phyloP scores from a whole-genome alignment of 1,140 invertebrate genomes.

The Drosophila sp. region DNA sequence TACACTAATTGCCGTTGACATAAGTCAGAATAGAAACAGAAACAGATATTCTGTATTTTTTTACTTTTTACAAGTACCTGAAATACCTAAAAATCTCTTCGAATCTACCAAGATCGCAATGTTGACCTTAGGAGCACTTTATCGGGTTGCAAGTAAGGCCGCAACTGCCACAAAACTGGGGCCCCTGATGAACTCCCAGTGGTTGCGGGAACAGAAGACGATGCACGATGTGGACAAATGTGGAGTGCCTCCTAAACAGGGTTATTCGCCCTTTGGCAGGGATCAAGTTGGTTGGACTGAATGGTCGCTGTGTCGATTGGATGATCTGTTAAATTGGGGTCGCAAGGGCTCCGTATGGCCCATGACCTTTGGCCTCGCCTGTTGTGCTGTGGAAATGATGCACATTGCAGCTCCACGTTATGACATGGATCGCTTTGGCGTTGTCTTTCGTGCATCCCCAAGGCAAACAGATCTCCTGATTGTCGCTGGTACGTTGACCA shows the following conservation, averaged over 20 bases:
- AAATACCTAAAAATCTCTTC: background rate
- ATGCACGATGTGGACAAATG: conserved; percentile 68
- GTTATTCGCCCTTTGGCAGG: conserved; percentile 70
- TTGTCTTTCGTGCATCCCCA: conserved; percentile 97
- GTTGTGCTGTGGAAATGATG: conserved; percentile 99
- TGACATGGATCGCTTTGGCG: conserved; percentile 96
- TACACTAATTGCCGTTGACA: conserved; percentile 3
- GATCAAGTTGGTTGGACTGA: conserved; percentile 87
- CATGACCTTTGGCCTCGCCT: conserved; percentile 97
- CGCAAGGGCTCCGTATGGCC: conserved; percentile 97
- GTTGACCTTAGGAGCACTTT: background rate
- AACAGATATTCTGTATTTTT: background rate
- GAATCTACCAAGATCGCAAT: conserved; percentile 5
- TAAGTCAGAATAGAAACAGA: background rate
- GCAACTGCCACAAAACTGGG: background rate
- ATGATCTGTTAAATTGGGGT: conserved; percentile 98
- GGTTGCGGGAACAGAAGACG: conserved; percentile 70
- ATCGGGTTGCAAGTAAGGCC: background rate
- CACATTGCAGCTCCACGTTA: conserved; percentile 98
- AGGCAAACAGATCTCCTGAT: conserved; percentile 98
- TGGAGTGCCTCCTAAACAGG: conserved; percentile 46
- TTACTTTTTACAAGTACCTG: background rate
- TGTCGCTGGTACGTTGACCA: conserved; percentile 98
- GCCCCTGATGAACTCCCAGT: background rate
- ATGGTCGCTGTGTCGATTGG: conserved; percentile 91